Conservation (phyloP, 2,113 vertebrate species). For the Pleuronectes platessa region DNA sequence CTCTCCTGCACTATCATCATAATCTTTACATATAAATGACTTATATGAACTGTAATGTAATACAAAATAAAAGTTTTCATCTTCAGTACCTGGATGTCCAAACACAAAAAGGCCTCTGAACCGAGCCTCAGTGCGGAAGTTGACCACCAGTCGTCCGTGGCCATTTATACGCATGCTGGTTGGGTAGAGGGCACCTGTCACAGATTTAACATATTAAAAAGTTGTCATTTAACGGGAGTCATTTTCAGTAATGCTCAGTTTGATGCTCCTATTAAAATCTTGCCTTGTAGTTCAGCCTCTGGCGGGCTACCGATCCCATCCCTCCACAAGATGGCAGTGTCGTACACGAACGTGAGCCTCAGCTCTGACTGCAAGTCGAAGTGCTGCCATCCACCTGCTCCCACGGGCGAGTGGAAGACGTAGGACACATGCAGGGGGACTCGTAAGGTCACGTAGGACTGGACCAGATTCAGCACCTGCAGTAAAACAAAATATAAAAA, state of each 20-base stretch:
- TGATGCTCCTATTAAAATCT: slow-evolving; percentile 15
- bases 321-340: slow-evolving; percentile 98
- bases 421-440: slow-evolving; percentile 95
- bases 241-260: background rate
- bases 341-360: slow-evolving; percentile 96
- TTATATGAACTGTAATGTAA: background rate
- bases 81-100: slow-evolving; percentile 81
- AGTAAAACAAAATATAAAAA: background rate
- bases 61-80: background rate
- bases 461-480: slow-evolving; percentile 94
- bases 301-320: slow-evolving; percentile 94
- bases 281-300: slow-evolving; percentile 92
- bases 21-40: background rate
- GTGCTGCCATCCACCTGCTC: slow-evolving; percentile 93
- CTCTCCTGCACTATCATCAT: background rate
- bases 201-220: background rate
- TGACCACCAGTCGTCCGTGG: slow-evolving; percentile 91
- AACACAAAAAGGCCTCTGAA: slow-evolving; percentile 93
- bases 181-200: slow-evolving; percentile 91
- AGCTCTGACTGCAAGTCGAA: slow-evolving; percentile 95
- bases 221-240: fast-evolving
- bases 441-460: slow-evolving; percentile 95
- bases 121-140: slow-evolving; percentile 93
- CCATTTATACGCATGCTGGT: slow-evolving; percentile 94
- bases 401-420: slow-evolving; percentile 94